phyloP scores from a whole-genome alignment of 2,797 vertebrate genomes.

The Tragelaphus eurycerus region DNA sequence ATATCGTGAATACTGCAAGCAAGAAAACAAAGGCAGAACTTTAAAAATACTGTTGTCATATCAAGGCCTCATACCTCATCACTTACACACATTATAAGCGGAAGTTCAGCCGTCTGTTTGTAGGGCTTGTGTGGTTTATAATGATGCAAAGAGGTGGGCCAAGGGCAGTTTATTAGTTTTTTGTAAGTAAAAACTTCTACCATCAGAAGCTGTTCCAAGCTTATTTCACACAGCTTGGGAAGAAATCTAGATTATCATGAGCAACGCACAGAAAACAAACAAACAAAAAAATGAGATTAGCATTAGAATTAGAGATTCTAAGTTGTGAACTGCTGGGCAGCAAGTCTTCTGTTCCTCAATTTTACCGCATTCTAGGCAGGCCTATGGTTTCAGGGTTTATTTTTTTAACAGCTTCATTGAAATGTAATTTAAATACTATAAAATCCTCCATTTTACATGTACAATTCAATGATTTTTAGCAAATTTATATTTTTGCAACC shows the following conservation, averaged over 20 bases:
- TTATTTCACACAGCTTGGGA: background rate
- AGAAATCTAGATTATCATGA: background rate
- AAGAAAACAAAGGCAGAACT: background rate
- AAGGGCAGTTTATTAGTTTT: background rate
- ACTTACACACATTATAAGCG: constrained; percentile 38
- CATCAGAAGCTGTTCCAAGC: background rate
- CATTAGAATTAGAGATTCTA: background rate
- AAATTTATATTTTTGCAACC: background rate
- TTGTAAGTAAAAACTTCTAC: background rate
- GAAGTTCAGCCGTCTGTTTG: constrained; percentile 55
- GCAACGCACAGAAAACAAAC: background rate
- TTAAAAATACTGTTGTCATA: background rate
- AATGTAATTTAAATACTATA: background rate
- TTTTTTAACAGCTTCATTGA: background rate
- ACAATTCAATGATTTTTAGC: background rate
- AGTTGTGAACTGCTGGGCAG: background rate
- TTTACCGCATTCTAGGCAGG: background rate
- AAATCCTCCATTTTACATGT: background rate
- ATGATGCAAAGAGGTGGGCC: background rate
- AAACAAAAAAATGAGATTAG: background rate
- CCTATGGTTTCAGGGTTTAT: background rate
- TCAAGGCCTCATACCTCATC: background rate
- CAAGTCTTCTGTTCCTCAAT: background rate
- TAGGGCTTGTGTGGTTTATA: background rate
- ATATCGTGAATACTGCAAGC: background rate